Conservation (phyloP, 2,888 invertebrate species). For the Cephus nigrinus region DNA sequence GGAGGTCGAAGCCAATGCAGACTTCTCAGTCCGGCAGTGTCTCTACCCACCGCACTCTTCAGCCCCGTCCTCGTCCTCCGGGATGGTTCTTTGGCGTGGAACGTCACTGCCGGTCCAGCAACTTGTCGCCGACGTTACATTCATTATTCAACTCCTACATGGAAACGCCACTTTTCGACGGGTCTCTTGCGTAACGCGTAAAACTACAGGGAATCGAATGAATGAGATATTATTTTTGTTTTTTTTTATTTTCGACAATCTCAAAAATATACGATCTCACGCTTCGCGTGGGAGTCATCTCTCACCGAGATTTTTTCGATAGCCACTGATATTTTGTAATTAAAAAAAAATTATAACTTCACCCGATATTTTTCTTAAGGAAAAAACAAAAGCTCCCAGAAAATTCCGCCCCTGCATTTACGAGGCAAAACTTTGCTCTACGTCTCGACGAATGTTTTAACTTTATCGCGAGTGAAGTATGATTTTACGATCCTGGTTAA, state of each 20-base stretch:
- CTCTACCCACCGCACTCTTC: conserved; percentile 25
- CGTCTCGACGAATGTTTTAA: conserved; percentile 49
- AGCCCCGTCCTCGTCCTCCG: conserved; percentile 15
- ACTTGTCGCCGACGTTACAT: conserved; percentile 48
- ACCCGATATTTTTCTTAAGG: too few species aligned
- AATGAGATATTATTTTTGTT: too few species aligned
- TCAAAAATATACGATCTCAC: too few species aligned
- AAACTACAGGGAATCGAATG: too few species aligned
- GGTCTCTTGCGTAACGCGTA: conserved; percentile 5
- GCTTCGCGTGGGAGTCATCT: too few species aligned
- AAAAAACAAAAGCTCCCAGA: background rate
- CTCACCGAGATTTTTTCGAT: too few species aligned
- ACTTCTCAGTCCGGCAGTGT: background rate
- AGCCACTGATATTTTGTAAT: too few species aligned
- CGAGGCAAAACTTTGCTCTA: conserved; percentile 42
- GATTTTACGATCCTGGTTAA: conserved; percentile 59
- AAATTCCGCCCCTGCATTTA: conserved; percentile 42
- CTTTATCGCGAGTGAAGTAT: conserved; percentile 60
- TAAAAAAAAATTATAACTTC: too few species aligned
- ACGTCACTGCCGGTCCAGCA: conserved; percentile 42
- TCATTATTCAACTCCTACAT: conserved; percentile 53
- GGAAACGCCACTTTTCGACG: conserved; percentile 43
- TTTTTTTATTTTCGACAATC: too few species aligned
- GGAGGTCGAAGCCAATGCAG: background rate
- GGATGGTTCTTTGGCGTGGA: conserved; percentile 18